Percentiles rank a stretch among this genome's conserved stretches.
Evolutionary conservation across 2,888 invertebrate species (phyloP).

Genomic region (Calameuta pallipes): DNA sequence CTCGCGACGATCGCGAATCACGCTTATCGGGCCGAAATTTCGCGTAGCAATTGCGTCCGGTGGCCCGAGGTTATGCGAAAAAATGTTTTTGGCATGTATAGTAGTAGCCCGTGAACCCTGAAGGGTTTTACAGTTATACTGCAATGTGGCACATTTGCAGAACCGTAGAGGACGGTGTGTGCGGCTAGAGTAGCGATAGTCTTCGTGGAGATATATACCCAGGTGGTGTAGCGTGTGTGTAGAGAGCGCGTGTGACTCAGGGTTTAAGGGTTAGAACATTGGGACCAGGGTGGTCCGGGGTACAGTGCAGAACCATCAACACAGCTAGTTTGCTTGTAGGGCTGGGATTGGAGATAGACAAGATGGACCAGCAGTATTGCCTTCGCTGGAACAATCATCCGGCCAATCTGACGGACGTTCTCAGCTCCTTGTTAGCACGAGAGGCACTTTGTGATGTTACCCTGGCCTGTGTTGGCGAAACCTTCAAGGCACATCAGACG

Average conservation of each 20-base stretch:
- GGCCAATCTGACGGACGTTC: constrained; percentile 89
- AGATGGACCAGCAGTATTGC: constrained; percentile 89
- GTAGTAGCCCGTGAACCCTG: constrained; percentile 65
- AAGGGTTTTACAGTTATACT: constrained; percentile 67
- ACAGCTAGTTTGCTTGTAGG: constrained; percentile 60
- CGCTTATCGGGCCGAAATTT: constrained; percentile 9
- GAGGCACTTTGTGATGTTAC: constrained; percentile 94
- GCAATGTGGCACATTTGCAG: constrained; percentile 67
- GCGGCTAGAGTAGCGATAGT: constrained; percentile 49
- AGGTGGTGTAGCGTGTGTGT: constrained; percentile 25
- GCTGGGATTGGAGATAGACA: constrained; percentile 64
- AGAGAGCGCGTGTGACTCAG: constrained; percentile 17
- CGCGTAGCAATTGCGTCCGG: constrained; percentile 21
- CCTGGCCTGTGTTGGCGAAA: constrained; percentile 90
- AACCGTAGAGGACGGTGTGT: constrained; percentile 62
- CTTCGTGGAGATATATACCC: constrained; percentile 26
- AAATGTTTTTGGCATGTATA: constrained; percentile 64
- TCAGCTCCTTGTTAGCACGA: constrained; percentile 86
- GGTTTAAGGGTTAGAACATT: constrained; percentile 20
- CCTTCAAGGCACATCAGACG: constrained; percentile 92
- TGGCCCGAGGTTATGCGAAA: constrained; percentile 59
- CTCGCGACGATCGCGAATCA: constrained; percentile 30
- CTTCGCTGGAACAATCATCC: constrained; percentile 96
- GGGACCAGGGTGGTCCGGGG: constrained; percentile 9
- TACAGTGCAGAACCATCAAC: constrained; percentile 45